These are phyloP conservation scores for Eutolmus rufibarbis DNA, from an alignment of 2,888 invertebrate species.

Conservation along the genomic window DNA sequence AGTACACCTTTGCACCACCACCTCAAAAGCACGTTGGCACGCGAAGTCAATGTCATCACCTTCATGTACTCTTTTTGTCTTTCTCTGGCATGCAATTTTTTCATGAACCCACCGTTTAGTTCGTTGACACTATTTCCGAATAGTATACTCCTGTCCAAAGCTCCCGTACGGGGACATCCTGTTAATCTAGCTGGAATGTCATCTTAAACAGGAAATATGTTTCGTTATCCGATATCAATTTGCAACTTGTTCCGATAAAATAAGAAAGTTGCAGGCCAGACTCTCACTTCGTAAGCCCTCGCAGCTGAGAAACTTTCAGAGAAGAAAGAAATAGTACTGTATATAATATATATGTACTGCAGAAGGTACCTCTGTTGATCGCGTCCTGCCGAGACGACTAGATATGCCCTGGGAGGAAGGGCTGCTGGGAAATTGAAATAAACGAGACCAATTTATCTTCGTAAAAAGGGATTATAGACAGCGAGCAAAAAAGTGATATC, in stretches of 20 bases:
- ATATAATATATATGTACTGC: background rate
- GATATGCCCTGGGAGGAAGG: background rate
- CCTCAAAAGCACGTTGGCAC: background rate
- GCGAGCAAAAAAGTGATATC: background rate
- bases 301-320: background rate
- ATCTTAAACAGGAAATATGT: constrained; percentile 26
- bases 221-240: constrained; percentile 18
- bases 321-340: background rate
- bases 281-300: background rate
- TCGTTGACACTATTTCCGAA: background rate
- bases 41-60: background rate
- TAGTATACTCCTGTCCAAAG: background rate
- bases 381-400: background rate
- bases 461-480: constrained; percentile 3
- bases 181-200: constrained; percentile 6
- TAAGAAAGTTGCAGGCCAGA: background rate
- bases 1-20: background rate
- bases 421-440: constrained; percentile 25
- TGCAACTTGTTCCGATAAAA: constrained; percentile 19
- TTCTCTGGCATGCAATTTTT: background rate
- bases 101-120: background rate
- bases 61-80: background rate
- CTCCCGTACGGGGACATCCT: background rate
- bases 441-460: constrained; percentile 37
- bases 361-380: background rate